Evolutionary conservation across 2,797 vertebrate species (phyloP), one percentile per base, ranked within the genome.

Genomic region (Sebastes trivittatus): DNA sequence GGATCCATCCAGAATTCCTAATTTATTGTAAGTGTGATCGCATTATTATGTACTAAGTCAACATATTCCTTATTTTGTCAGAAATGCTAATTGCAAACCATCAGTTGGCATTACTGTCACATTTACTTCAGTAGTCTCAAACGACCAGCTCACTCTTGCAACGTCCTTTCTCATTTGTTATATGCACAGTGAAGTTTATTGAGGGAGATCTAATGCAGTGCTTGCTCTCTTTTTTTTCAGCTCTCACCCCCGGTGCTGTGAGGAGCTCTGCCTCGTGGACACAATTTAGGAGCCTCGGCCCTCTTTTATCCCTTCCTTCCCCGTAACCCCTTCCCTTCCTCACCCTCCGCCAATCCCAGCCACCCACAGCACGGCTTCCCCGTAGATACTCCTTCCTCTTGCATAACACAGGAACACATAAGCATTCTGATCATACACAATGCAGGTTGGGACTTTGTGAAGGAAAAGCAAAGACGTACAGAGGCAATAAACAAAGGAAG

Each of bases 201-300:
- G 32, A 73, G 46, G 54, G 32, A 42, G 63, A 80, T 86, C 85
- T 94, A 85, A 91, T 78, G 69, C 64, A 55, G 27, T 68, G 64
- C 22, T 60, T 89, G 42, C 46, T 87, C 69, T 91, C 56, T 89
- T 75, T 93, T 93, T 46, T 93, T 93, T 46, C 92, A 95, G 94
- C 86, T 87, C 63, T 70, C 67, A 67, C 78, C 69, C 30, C 59
- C 10, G 66, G 59, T 60, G 84, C 75, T 83, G 82, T 93, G 86
- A 92, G 88, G 87, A 93, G 79, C 75, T 80, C 81, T 86, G 77
- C 87, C 69, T 81, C 42, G 81, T 90, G 90, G 91, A 94, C 75
- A 76, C 81, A 77, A 72, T 79, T 85, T 81, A 66, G 87, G 82
- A 89, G 81, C 64, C 77, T 72, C 70, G 11, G 49, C 72, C 88